Conservation (phyloP, 2,797 vertebrate species). For the Geotrypetes seraphini region DNA sequence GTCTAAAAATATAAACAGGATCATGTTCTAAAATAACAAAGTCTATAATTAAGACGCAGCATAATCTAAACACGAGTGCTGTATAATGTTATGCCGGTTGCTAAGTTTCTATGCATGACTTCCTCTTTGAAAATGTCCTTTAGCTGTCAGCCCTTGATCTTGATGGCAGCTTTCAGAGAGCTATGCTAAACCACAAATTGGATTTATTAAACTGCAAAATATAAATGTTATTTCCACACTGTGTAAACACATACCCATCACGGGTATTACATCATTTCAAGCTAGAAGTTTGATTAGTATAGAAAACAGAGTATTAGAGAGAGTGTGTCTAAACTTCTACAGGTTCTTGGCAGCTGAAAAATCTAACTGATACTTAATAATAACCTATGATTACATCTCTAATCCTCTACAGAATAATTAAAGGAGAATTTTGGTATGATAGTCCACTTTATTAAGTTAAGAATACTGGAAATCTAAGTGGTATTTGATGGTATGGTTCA, state of each 20-base stretch:
- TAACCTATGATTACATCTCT: too few relatives aligned
- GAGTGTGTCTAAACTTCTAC: background rate
- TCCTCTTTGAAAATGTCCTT: slow-evolving; percentile 11
- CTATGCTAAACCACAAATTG: background rate
- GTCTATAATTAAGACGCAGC: slow-evolving; percentile 28
- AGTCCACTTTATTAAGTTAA: too few relatives aligned
- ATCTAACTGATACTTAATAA: too few relatives aligned
- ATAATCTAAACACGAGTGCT: slow-evolving; percentile 31
- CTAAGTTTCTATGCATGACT: slow-evolving; percentile 33
- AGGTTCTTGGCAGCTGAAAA: too few relatives aligned
- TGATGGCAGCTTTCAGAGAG: background rate
- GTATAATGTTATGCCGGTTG: slow-evolving; percentile 45
- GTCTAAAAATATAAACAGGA: slow-evolving; percentile 14
- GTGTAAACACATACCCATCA: background rate
- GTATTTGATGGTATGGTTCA: too few relatives aligned
- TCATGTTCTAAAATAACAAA: slow-evolving; percentile 29
- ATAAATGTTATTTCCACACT: slow-evolving; percentile 8
- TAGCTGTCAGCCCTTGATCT: slow-evolving; percentile 5
- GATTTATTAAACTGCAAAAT: background rate
- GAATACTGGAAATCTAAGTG: too few relatives aligned
- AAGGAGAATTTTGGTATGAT: too few relatives aligned
- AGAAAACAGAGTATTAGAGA: background rate
- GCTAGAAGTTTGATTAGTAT: background rate
- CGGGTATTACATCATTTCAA: background rate
- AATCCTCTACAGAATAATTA: too few relatives aligned